Base-by-base conservation (phyloP, 2,113 vertebrate genomes). In the Ceyx melanurus region DNA sequence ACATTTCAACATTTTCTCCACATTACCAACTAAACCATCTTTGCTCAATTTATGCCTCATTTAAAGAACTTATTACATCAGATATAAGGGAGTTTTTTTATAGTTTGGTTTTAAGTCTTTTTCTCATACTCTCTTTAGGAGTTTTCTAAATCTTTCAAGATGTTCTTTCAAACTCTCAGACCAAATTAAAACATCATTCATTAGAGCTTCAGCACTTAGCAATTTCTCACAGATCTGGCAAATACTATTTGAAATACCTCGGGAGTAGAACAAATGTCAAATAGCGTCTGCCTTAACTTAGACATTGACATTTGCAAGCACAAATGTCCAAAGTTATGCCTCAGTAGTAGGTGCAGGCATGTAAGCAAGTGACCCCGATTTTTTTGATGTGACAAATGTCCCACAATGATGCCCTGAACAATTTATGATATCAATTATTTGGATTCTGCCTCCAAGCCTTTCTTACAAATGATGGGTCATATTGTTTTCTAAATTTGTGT, bases 171-270 rank as follows among this genome's bases (percentile, higher is more conserved):
- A 95, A 88, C 86, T 82, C 72, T 96, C 65, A 90, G 82, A 93
- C 86, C 86, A 96, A 96, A 96, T 96, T 96, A 96, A 95, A 96
- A 96, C 94, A 96, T 94, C 93, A 82, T 95, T 96, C 90, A 72
- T 80, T 92, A 68, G 67, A 88, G 85, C 60, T 96, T 94, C 57
- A 86, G 70, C 73, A 75, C 80, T 94, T 90, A 50, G 61, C 85
- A 95, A 65, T 95, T 92, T 95, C 80, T 94, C 93, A 96, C 80
- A 91, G 93, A 93, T 93, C 94, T 92, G 80, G 68, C 61, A 92
- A 82, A 90, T 65, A 74, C 35, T 19, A 81, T 89, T 92, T 92
- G 82, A 86, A 95, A 95, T 88, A 93, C 29, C 61, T 94, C 0
- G 1, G 82, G 77, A 95, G 53, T 48, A 93, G 88, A 93, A 90